A percentile compares a stretch with the other conserved stretches of the same genome.
These are phyloP conservation scores for Villa cingulata DNA, from an alignment of 2,888 invertebrate species.

Conservation along the genomic window DNA sequence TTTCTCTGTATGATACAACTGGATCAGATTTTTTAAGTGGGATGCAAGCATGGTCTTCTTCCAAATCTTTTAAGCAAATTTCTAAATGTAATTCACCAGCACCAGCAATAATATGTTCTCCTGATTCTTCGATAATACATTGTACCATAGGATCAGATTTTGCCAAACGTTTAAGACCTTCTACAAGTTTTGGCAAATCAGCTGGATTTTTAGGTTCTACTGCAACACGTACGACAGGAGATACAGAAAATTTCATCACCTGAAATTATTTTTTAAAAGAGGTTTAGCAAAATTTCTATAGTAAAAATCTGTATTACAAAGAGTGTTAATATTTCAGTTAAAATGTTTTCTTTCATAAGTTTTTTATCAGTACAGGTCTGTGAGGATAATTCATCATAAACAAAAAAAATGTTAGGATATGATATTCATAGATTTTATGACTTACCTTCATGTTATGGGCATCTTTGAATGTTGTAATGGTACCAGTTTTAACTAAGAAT, in stretches of 20 bases:
- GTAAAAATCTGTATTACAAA: background rate
- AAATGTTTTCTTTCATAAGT: background rate
- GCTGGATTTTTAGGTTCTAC: conserved; percentile 99
- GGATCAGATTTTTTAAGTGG: conserved; percentile 98
- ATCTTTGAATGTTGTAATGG: conserved; percentile 96
- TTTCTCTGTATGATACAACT: conserved; percentile 97
- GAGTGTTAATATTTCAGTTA: background rate
- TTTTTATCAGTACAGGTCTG: conserved; percentile 24
- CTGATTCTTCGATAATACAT: conserved; percentile 98
- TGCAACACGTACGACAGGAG: conserved; percentile 97
- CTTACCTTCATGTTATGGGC: conserved; percentile 91
- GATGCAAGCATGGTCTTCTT: conserved; percentile 99
- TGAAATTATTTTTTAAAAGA: conserved; percentile 25
- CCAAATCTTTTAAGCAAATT: conserved; percentile 97
- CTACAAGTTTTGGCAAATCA: conserved; percentile 96
- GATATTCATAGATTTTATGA: background rate
- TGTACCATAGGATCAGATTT: conserved; percentile 99
- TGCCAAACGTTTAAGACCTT: conserved; percentile 95
- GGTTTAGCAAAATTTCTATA: too few relatives aligned
- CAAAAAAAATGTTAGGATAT: background rate
- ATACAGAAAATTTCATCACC: conserved; percentile 99
- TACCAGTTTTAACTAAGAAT: conserved; percentile 98
- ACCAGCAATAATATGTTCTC: conserved; percentile 99
- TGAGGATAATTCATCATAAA: conserved; percentile 14
- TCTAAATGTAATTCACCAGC: conserved; percentile 99